Evolutionary conservation across 2,113 vertebrate genomes (phyloP).

Genomic region (Strix aluco): DNA sequence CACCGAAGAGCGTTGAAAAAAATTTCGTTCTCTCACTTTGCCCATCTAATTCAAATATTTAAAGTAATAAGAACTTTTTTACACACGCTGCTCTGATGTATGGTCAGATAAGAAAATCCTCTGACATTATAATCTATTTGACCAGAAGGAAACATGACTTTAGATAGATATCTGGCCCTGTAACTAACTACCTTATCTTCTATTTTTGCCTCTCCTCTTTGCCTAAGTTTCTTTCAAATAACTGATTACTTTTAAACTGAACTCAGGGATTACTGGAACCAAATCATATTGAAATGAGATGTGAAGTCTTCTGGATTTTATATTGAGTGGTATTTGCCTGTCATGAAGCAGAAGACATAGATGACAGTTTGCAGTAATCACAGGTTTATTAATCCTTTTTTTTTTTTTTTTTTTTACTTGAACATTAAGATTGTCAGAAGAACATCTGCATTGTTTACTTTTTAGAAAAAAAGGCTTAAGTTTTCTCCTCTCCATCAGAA

Average conservation of each 20-base stretch:
- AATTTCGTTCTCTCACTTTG: not conserved
- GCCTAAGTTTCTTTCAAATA: not conserved
- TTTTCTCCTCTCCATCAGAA: not conserved
- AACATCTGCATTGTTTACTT: not conserved
- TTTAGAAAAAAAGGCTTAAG: not conserved
- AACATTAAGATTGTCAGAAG: not conserved
- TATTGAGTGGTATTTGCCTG: not conserved
- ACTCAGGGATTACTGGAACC: not conserved
- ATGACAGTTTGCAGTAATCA: not conserved
- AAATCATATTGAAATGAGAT: not conserved
- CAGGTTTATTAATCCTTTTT: not conserved
- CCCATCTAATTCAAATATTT: not conserved
- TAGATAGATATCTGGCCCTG: not conserved
- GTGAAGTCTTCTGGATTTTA: not conserved
- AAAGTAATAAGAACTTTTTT: not conserved
- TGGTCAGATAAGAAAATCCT: not conserved
- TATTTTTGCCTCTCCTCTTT: not conserved
- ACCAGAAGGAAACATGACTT: not conserved
- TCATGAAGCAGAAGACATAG: not conserved
- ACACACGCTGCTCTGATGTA: not conserved
- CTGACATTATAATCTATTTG: not conserved
- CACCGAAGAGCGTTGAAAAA: not conserved
- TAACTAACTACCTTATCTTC: not conserved
- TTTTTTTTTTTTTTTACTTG: not conserved
- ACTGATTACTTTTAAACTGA: not conserved